These are phyloP conservation scores for Chiloscyllium punctatum DNA, from an alignment of 2,797 vertebrate species.

Conservation along the genomic window DNA sequence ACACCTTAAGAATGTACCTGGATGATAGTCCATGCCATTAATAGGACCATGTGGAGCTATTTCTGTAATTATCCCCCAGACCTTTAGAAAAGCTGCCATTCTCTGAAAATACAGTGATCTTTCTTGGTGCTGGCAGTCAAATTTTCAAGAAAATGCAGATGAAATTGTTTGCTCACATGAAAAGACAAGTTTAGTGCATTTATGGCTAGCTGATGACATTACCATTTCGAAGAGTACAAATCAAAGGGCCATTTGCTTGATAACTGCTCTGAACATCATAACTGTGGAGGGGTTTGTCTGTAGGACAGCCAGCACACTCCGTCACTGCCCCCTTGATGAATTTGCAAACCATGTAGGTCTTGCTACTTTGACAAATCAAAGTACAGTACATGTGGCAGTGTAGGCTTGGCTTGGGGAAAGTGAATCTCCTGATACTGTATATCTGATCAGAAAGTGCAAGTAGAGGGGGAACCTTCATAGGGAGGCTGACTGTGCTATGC, in stretches of 20 bases:
- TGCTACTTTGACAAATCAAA: neutral
- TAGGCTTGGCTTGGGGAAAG: neutral
- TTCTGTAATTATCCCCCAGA: neutral
- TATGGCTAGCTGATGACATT: neutral
- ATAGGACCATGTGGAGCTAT: neutral
- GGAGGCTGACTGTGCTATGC: neutral
- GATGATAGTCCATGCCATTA: neutral
- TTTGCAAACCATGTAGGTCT: neutral
- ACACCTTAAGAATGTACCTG: neutral
- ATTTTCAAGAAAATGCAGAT: neutral
- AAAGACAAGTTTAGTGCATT: neutral
- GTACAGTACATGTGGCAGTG: neutral
- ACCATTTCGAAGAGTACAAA: neutral
- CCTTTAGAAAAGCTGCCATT: neutral
- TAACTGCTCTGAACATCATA: neutral
- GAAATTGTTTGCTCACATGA: neutral
- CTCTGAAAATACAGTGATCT: neutral
- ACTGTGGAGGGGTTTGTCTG: neutral
- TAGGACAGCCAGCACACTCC: neutral
- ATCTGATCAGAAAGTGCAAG: neutral
- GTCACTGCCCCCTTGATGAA: neutral
- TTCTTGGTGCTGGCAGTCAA: neutral
- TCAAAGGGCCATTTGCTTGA: neutral
- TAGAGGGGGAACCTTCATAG: neutral
- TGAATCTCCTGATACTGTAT: neutral